A percentile compares a stretch with the other conserved stretches of the same genome.
These are phyloP conservation scores for Thumatha senex DNA, from an alignment of 2,888 invertebrate genomes.

Conservation along the genomic window DNA sequence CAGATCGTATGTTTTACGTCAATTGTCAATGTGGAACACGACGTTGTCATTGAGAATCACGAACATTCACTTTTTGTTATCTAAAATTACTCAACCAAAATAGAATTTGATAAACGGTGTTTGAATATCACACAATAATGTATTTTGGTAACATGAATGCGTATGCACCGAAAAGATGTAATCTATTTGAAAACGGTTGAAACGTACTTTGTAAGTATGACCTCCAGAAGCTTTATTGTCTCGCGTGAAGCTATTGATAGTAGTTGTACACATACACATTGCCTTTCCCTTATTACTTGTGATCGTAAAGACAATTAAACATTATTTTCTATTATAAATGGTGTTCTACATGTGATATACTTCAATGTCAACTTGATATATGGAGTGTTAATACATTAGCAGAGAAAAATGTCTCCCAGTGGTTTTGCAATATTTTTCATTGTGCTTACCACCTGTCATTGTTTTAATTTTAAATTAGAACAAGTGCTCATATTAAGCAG, in stretches of 20 bases:
- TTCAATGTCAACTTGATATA: background rate
- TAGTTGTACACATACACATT: background rate
- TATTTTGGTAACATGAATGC: background rate
- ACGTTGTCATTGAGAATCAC: background rate
- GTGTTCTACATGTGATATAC: background rate
- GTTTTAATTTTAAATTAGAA: slow-evolving; percentile 15
- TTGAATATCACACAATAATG: background rate
- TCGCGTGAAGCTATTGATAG: background rate
- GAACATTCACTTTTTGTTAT: background rate
- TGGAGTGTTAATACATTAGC: background rate
- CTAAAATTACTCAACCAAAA: background rate
- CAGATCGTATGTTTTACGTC: background rate
- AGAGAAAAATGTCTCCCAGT: background rate
- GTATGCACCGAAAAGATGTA: background rate
- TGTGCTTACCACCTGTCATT: slow-evolving; percentile 7
- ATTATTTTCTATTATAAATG: background rate
- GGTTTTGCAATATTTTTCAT: background rate
- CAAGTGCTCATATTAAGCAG: slow-evolving; percentile 65
- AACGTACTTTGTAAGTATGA: background rate
- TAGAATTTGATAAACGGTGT: background rate
- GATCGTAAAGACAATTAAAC: background rate
- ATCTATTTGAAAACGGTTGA: background rate
- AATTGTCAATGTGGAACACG: background rate
- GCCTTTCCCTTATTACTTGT: background rate
- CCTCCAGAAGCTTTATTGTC: background rate